Base-by-base conservation (phyloP, 1,140 invertebrate genomes). In the Cylas formicarius region DNA sequence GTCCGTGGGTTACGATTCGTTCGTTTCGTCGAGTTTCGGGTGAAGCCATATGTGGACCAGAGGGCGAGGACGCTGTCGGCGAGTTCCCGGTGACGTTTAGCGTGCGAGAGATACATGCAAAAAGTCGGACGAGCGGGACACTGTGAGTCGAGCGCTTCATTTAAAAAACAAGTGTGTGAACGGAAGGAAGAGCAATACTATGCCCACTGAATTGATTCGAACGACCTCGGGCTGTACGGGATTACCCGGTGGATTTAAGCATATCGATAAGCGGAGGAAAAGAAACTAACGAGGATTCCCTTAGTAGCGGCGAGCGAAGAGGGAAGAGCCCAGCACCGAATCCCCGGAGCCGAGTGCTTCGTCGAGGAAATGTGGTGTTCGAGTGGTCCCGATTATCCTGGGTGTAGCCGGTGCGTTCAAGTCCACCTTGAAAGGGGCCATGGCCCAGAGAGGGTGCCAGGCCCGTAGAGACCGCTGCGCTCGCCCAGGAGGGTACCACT, bases 181-280 rank as follows among this genome's bases (percentile, higher is more conserved):
- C n/a, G n/a, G n/a, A n/a, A n/a, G n/a, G n/a, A n/a, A n/a, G n/a
- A n/a, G n/a, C n/a, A n/a, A n/a, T n/a, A n/a, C n/a, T n/a, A 82
- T 82, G 86, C 82, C 78, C 83, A 82, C 81, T 80, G 14, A 81
- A 86, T 84, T 78, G 81, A 81, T 80, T 79, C 80, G 78, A 79
- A 9, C 34, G 42, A 39, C 33, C 42, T 40, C 33, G 38, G 33
- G 23, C 18, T 20, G 44, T 18, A 23, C 26, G 85, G 72, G 81
- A 81, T 60, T 73, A 84, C 80, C 80, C 80, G 75, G 81, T 74
- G 75, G 74, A 83, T 74, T 85, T 84, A 84, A 85, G 81, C 84
- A 87, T 86, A 86, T 86, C 73, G 86, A 61, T 86, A 82, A 85
- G 82, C 81, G 81, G 80, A 86, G 84, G 83, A 88, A 88, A 87